Conservation (phyloP, 2,113 vertebrate genomes). For the Malurus alboscapulatus region DNA sequence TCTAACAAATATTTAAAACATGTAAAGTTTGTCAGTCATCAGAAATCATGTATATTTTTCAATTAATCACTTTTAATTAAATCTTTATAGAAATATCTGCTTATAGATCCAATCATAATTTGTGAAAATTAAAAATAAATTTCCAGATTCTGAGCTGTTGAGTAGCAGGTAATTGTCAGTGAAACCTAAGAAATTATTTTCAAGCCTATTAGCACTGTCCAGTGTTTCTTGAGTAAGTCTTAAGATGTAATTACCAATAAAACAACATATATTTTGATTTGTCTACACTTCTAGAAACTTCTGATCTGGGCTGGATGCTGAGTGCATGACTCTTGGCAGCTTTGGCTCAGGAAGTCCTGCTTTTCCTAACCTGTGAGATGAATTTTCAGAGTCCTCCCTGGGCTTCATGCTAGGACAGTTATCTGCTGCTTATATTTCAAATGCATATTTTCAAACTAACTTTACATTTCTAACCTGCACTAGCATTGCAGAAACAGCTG, state of each 20-base stretch:
- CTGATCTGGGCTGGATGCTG: background rate
- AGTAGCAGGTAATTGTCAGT: background rate
- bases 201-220: background rate
- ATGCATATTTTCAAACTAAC: background rate
- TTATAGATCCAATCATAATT: background rate
- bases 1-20: background rate
- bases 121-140: background rate
- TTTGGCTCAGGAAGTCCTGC: background rate
- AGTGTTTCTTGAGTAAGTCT: background rate
- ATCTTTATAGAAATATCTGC: background rate
- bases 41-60: background rate
- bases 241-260: background rate
- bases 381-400: background rate
- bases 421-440: background rate
- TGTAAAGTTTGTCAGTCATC: background rate
- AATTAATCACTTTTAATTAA: background rate
- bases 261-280: background rate
- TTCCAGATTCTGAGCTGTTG: background rate
- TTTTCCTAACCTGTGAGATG: background rate
- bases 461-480: background rate
- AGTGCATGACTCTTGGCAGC: background rate
- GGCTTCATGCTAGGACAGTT: background rate
- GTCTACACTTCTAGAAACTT: background rate
- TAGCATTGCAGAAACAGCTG: background rate
- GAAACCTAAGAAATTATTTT: background rate